Base-by-base conservation (phyloP, 2,888 invertebrate genomes). In the Thymelicus lineola region DNA sequence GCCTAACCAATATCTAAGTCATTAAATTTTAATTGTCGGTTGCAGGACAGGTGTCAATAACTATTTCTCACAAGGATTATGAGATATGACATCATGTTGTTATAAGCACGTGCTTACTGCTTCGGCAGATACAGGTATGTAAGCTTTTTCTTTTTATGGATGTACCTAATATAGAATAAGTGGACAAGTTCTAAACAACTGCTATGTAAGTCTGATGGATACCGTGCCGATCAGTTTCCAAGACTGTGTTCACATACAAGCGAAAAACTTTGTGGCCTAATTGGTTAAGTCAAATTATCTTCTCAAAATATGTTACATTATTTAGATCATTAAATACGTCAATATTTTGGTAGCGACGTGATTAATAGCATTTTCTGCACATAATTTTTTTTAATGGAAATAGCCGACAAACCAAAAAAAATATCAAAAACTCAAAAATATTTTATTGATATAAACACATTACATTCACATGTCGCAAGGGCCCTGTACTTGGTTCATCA, bases 141-240 rank as follows among this genome's bases (percentile, higher is more conserved):
- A 28, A 38, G 48, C 69, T 63, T 69, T 63, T 69, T 69, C 62
- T 58, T 14, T 28, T 63, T 58, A 69, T 69, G 69, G 69, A 58
- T 69, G 50, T 63, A 48, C 55, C 55, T 62, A 57, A 36, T 45
- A 61, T 67, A 61, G 57, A 62, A 28, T 69, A 69, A 48, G 42
- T 48, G 17, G 50, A 69, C 57, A 58, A 58, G 58, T 50, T 63
- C 12, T 63, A 69, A 61, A 69, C 68, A 63, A 63, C 63, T 69
- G 53, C 69, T 68, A 62, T 20, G 62, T 68, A 55, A 68, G 68
- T 20, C 45, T 68, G 67, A 68, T 58, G 35, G 67, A 42, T 55
- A 61, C 67, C 17, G 36, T 46, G 46, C 57, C 62, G 61, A 62
- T 62, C 57, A 62, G 45, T 68, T 68, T 62, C 10, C 62, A 57